Conservation (phyloP, 30 jellyfish, hydroid and myxozoan genomes). For the Aurelia coerulea region DNA sequence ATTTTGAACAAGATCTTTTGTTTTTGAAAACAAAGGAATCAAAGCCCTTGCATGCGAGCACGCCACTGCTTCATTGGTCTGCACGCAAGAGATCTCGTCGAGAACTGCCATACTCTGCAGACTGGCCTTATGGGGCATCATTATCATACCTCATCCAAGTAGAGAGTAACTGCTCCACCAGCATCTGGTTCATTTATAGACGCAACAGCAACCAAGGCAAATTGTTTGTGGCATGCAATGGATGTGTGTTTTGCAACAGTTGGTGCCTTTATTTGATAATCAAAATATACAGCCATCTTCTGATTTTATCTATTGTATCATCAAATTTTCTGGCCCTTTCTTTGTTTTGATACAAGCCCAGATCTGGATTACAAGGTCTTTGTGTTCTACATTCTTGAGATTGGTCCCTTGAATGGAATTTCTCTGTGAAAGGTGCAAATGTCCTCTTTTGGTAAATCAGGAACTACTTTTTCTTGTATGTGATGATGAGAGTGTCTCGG, state of each 20-base stretch:
- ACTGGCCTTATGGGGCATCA: too few relatives aligned
- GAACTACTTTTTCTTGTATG: too few relatives aligned
- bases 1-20: too few relatives aligned
- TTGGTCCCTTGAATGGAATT: background rate
- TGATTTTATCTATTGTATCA: background rate
- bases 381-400: background rate
- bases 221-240: conserved; percentile 83
- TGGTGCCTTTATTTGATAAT: conserved; percentile 78
- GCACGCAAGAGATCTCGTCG: too few relatives aligned
- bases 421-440: too few relatives aligned
- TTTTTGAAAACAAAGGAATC: too few relatives aligned
- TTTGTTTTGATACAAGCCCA: background rate
- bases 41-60: too few relatives aligned
- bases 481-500: too few relatives aligned
- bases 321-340: background rate
- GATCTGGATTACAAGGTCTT: background rate
- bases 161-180: conserved; percentile 75
- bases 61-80: too few relatives aligned
- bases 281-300: conserved; percentile 96
- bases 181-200: conserved; percentile 68
- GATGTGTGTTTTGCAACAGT: conserved; percentile 59
- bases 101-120: too few relatives aligned
- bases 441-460: too few relatives aligned
- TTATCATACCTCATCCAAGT: conserved; percentile 91
- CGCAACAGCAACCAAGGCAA: conserved; percentile 91